These are phyloP conservation scores for Clitarchus hookeri DNA, from an alignment of 2,888 invertebrate genomes.

Conservation along the genomic window DNA sequence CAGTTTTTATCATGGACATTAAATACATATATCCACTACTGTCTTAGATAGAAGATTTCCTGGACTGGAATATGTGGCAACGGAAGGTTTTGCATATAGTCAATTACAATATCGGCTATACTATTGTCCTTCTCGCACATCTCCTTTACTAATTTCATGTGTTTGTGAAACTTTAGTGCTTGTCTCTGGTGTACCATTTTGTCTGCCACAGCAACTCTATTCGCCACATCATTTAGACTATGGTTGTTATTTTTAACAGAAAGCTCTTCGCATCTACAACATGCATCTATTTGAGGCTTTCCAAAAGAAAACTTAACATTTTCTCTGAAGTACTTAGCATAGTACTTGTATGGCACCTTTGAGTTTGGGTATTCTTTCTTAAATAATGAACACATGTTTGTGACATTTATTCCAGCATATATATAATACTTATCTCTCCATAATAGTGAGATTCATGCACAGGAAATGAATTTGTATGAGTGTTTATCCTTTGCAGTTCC, in stretches of 20 bases:
- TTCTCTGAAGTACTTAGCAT: background rate
- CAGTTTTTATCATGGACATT: background rate
- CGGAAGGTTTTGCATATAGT: background rate
- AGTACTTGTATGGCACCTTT: background rate
- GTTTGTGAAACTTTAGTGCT: background rate
- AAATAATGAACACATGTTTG: background rate
- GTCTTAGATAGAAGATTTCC: background rate
- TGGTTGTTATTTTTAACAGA: background rate
- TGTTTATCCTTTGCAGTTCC: background rate
- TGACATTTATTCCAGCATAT: background rate
- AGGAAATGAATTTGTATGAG: background rate
- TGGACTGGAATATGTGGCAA: background rate
- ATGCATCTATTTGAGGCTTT: background rate
- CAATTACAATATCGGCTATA: background rate
- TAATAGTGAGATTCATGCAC: background rate
- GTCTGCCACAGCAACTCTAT: background rate
- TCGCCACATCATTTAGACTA: background rate
- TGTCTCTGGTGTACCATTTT: background rate
- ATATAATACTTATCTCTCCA: background rate
- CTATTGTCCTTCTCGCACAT: background rate
- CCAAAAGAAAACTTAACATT: background rate
- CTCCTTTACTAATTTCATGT: background rate
- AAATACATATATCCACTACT: background rate
- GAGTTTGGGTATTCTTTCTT: background rate
- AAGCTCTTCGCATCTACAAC: background rate